Evolutionary conservation across 2,888 invertebrate species (phyloP).

Genomic region (Augiades crinisus): DNA sequence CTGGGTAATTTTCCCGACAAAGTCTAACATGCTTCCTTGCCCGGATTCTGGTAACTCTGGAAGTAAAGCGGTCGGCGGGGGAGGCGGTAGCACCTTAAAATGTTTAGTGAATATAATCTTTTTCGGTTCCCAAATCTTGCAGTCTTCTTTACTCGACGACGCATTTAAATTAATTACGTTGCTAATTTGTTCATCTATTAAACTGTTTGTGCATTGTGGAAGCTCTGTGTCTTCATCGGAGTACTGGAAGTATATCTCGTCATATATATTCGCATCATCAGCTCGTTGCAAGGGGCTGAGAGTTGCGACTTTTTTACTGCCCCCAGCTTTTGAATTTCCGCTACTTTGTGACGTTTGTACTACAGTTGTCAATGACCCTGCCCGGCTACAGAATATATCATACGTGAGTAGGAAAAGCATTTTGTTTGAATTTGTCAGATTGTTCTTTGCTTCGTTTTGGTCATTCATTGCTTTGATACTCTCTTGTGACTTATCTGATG

Average conservation of each 20-base stretch:
- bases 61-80: constrained; percentile 55
- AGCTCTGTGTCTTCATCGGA: constrained; percentile 82
- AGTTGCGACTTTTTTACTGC: constrained; percentile 69
- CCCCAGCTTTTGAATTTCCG: constrained; percentile 73
- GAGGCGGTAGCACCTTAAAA: constrained; percentile 62
- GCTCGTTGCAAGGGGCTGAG: constrained; percentile 58
- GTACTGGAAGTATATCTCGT: constrained; percentile 79
- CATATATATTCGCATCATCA: constrained; percentile 64
- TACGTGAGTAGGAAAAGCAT: constrained; percentile 84
- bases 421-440: constrained; percentile 56
- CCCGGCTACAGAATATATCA: constrained; percentile 84
- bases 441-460: constrained; percentile 86
- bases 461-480: constrained; percentile 89
- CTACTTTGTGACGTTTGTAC: constrained; percentile 69
- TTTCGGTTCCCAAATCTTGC: constrained; percentile 69
- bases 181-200: constrained; percentile 73
- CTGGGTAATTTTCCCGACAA: constrained; percentile 69
- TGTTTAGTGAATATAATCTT: constrained; percentile 65
- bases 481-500: constrained; percentile 54
- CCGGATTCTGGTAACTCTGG: constrained; percentile 63
- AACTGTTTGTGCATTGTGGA: constrained; percentile 68
- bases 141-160: constrained; percentile 71
- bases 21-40: constrained; percentile 64
- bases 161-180: constrained; percentile 78
- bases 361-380: constrained; percentile 70